A percentile compares a stretch with the other conserved stretches of the same genome.
phyloP scores from a whole-genome alignment of 2,797 vertebrate species.

The Brotula barbata region DNA sequence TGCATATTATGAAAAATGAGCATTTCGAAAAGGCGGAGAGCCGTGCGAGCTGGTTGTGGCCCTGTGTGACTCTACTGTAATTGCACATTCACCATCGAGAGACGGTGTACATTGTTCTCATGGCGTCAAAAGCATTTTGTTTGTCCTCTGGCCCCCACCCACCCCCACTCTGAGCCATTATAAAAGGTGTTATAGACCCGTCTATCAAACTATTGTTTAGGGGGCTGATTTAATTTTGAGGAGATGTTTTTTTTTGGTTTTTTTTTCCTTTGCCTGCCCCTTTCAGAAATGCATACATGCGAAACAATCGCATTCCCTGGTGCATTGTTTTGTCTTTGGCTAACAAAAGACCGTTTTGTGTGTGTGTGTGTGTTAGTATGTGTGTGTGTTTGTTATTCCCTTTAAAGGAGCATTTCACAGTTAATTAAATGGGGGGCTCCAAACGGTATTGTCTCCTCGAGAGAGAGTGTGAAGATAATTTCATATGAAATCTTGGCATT shows the following conservation, averaged over 20 bases:
- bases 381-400: constrained; percentile 31
- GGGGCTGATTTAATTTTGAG: constrained; percentile 56
- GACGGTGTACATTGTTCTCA: constrained; percentile 42
- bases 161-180: constrained; percentile 18
- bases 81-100: constrained; percentile 35
- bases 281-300: constrained; percentile 42
- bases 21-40: no score
- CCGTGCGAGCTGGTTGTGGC: constrained; percentile 1
- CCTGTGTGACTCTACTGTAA: constrained; percentile 44
- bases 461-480: constrained; percentile 44
- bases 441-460: constrained; percentile 42
- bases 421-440: constrained; percentile 73
- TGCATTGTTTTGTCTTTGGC: constrained; percentile 56
- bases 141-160: constrained; percentile 12
- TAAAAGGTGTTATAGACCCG: constrained; percentile 35
- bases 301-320: constrained; percentile 31
- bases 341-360: constrained; percentile 57
- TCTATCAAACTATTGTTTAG: constrained; percentile 64
- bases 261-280: constrained; percentile 22
- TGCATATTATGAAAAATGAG: no score
- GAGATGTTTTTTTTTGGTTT: no score
- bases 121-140: constrained; percentile 25
- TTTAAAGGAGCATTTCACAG: constrained; percentile 57
- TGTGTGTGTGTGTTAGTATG: constrained; percentile 6
- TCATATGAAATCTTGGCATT: constrained; percentile 35